These are phyloP conservation scores for Corvus hawaiiensis DNA, from an alignment of 2,113 vertebrate genomes.

Conservation along the genomic window DNA sequence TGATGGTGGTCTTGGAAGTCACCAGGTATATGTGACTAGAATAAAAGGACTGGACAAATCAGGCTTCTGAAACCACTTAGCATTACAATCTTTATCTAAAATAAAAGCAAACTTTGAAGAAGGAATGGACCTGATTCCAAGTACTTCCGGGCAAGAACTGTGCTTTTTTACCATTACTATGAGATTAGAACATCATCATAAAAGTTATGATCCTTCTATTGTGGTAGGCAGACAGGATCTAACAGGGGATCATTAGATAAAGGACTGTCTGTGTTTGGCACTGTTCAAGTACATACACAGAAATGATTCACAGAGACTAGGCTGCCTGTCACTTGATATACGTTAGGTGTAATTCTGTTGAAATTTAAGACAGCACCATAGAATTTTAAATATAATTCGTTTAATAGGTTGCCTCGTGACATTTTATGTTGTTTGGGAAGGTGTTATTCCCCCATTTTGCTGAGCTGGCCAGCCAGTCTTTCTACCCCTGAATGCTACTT, in stretches of 20 bases:
- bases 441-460: neutral
- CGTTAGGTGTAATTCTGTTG: neutral
- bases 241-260: neutral
- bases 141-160: neutral
- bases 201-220: neutral
- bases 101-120: neutral
- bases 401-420: neutral
- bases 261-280: neutral
- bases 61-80: neutral
- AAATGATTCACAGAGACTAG: neutral
- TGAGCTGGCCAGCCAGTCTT: neutral
- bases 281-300: neutral
- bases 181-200: neutral
- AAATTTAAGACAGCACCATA: neutral
- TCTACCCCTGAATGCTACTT: neutral
- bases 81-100: neutral
- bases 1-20: neutral
- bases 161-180: neutral
- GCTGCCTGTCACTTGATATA: neutral
- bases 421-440: neutral
- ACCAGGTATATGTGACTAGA: neutral
- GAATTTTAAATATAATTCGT: neutral
- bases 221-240: neutral
- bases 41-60: neutral
- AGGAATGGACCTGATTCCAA: neutral